Base-by-base conservation (phyloP, 2,797 vertebrate species). In the Emydoidea blandingii region DNA sequence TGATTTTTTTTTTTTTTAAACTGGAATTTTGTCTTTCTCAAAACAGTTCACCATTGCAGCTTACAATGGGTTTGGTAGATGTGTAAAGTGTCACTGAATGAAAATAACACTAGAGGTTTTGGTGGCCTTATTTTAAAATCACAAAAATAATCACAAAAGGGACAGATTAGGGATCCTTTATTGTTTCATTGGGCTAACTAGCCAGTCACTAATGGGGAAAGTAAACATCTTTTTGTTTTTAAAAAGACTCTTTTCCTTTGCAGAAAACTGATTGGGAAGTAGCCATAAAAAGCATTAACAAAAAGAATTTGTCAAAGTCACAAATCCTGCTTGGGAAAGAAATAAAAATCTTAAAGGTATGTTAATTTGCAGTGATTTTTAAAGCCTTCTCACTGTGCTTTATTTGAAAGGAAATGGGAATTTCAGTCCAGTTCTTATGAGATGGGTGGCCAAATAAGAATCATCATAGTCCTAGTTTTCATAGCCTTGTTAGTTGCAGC, bases 211-310 rank as follows among this genome's bases (percentile, higher is more conserved):
- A 78, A 12, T 54, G 23, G 18, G 59, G 56, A 31, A 89, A 83
- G 47, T 83, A 59, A 52, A 4, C 79, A 12, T 18, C 44, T 83
- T 21, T 92, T 62, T 86, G 6, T 89, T 93, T 92, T 65, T n/a
- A 76, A 84, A 23, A 15, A 62, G 23, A 37, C 31, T 91, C 25
- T 76, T 78, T 94, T 96, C 72, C 14, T 83, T 95, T 97, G 81
- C 94, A 99, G 99, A 99, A 99, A 98, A 99, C 98, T 1, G 99
- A 99, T 93, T 99, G 98, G 98, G 99, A 99, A 97, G 99, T 99
- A 96, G 99, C 98, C 93, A 99, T 99, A 97, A 99, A 99, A 97
- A 99, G 99, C 98, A 99, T 99, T 92, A 99, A 99, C 97, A 99
- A 99, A 98, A 99, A 99, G 98, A 99, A 99, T 97, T 98, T 99